phyloP scores from a whole-genome alignment of 2,888 invertebrate genomes.

The Spodoptera exigua region DNA sequence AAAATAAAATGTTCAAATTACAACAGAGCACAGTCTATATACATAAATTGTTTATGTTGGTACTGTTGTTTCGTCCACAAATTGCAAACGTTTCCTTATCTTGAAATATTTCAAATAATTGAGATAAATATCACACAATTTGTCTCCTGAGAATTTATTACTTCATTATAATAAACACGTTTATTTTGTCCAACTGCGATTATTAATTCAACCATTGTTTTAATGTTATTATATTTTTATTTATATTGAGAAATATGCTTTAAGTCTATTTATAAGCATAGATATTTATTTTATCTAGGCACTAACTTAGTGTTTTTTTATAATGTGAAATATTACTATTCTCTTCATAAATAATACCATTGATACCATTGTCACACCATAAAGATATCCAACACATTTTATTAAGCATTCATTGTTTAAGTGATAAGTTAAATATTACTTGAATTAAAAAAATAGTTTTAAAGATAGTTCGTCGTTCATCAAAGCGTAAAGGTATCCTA shows the following conservation, averaged over 20 bases:
- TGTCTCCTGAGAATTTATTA: constrained; percentile 35
- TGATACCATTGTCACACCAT: no score
- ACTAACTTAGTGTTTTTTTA: no score
- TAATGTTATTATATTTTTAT: no score
- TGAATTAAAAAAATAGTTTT: constrained; percentile 6
- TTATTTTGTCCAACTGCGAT: constrained; percentile 9
- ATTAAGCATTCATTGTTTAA: no score
- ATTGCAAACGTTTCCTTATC: constrained; percentile 33
- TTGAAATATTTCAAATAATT: constrained; percentile 50
- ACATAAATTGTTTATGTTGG: no score
- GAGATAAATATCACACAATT: constrained; percentile 49
- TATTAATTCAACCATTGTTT: constrained; percentile 2
- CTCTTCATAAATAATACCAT: no score
- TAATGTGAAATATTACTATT: no score
- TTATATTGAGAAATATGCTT: no score
- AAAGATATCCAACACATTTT: background rate
- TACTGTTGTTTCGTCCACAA: constrained; percentile 21
- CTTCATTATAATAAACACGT: constrained; percentile 24
- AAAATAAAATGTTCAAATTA: background rate
- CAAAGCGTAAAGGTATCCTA: no score
- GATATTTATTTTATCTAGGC: no score
- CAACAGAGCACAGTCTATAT: constrained; percentile 5
- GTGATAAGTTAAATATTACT: constrained; percentile 3
- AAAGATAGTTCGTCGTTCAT: no score
- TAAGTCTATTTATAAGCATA: background rate